Evolutionary conservation across 2,113 vertebrate genomes (phyloP).

Genomic region (Thalassarche chlororhynchos): DNA sequence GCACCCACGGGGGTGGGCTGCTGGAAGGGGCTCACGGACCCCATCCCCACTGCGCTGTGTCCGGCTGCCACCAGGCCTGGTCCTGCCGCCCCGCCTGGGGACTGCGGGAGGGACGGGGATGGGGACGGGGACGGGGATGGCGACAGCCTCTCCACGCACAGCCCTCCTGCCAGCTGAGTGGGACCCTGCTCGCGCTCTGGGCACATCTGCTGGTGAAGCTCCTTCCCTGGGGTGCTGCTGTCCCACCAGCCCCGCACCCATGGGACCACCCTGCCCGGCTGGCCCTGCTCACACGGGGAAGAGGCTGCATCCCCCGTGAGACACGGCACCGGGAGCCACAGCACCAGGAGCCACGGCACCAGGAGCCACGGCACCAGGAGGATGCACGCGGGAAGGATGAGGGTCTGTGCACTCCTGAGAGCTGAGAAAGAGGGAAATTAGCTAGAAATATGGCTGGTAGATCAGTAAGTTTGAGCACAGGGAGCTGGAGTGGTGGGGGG

Average conservation of each 20-base stretch:
- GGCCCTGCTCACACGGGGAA: not conserved
- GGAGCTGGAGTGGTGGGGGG: no score
- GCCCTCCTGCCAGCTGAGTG: not conserved
- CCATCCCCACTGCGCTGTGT: no score
- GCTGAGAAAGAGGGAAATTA: not conserved
- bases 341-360: not conserved
- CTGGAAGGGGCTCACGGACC: not conserved
- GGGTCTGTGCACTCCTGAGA: not conserved
- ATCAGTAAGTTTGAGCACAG: accelerated
- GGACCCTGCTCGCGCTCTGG: not conserved
- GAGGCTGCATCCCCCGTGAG: not conserved
- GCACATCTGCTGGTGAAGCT: not conserved
- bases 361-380: not conserved
- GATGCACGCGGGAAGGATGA: not conserved
- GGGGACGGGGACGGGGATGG: not conserved
- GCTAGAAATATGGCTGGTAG: not conserved
- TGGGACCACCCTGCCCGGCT: not conserved
- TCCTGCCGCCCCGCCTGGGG: not conserved
- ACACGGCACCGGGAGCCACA: not conserved
- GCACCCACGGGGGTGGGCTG: not conserved
- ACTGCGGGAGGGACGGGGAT: not conserved
- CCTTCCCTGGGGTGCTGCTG: not conserved
- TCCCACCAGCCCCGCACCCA: not conserved
- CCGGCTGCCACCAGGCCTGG: not conserved
- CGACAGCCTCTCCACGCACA: not conserved